Conservation (phyloP, 2,113 vertebrate genomes). For the Ophiodon elongatus region DNA sequence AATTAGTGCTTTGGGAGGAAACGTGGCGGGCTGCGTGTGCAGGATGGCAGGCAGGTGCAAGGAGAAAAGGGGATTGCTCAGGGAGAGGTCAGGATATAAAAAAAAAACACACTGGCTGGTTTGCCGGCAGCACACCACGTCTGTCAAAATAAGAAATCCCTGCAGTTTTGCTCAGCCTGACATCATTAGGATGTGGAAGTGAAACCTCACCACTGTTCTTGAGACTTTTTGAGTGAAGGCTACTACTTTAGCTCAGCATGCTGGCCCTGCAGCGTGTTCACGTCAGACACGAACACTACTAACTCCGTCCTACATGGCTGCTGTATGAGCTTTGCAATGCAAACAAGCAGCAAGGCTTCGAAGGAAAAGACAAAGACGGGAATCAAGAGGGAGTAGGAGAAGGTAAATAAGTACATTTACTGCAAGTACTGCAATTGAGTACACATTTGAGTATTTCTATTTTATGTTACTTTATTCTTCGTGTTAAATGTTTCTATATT, state of each 20-base stretch:
- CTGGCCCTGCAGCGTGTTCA: not conserved
- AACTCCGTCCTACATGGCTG: constrained; percentile 28
- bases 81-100: constrained; percentile 23
- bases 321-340: constrained; percentile 21
- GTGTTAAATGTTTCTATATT: too few species aligned
- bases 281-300: constrained; percentile 21
- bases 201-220: constrained; percentile 33
- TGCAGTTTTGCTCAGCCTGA: constrained; percentile 31
- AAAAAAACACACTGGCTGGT: constrained; percentile 18
- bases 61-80: constrained; percentile 6
- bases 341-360: constrained; percentile 19
- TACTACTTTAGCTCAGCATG: not conserved
- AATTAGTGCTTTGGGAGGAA: not conserved
- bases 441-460: not conserved
- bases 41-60: not conserved
- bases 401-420: not conserved
- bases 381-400: not conserved
- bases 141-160: constrained; percentile 45
- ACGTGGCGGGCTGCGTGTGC: accelerated
- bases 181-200: constrained; percentile 51
- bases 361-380: constrained; percentile 27
- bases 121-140: not conserved
- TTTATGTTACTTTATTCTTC: not conserved
- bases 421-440: not conserved
- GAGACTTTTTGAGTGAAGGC: constrained; percentile 17